These are phyloP conservation scores for Phorcus lineatus DNA, from an alignment of 2,888 invertebrate species.

Conservation along the genomic window DNA sequence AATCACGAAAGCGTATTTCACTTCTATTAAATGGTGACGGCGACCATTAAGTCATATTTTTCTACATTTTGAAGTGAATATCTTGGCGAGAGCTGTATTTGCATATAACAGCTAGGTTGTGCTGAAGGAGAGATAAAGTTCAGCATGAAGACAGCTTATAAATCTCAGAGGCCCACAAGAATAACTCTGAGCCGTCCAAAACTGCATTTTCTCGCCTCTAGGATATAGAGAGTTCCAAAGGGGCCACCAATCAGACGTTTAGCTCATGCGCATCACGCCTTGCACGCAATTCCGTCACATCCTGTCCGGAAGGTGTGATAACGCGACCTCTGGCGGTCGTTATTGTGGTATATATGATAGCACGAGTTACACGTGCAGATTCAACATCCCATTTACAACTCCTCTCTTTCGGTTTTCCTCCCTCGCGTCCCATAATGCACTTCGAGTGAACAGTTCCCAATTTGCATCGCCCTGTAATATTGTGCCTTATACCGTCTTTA, in stretches of 20 bases:
- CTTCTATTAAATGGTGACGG: too few species aligned
- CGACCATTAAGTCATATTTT: too few species aligned
- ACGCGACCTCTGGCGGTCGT: constrained; percentile 13
- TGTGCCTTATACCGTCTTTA: background rate
- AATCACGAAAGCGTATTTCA: too few species aligned
- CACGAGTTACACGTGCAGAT: background rate
- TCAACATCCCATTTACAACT: background rate
- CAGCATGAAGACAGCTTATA: background rate
- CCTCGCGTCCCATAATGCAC: background rate
- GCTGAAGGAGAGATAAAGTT: background rate
- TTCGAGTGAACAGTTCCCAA: constrained; percentile 9
- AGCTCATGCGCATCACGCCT: constrained; percentile 5
- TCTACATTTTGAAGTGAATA: too few species aligned
- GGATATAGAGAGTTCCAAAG: constrained; percentile 9
- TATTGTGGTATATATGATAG: constrained; percentile 15
- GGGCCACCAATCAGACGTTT: constrained; percentile 8
- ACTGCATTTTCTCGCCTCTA: constrained; percentile 1
- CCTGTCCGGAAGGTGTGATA: constrained; percentile 15
- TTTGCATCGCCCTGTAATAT: background rate
- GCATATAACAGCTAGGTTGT: background rate
- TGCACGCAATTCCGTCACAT: constrained; percentile 23
- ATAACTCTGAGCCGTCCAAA: background rate
- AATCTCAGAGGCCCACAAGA: background rate
- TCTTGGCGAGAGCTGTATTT: background rate
- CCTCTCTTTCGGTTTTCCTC: background rate